Evolutionary conservation across 2,113 vertebrate species (phyloP), one percentile per base, ranked within the genome.

Genomic region (Motacilla tschutschensis): DNA sequence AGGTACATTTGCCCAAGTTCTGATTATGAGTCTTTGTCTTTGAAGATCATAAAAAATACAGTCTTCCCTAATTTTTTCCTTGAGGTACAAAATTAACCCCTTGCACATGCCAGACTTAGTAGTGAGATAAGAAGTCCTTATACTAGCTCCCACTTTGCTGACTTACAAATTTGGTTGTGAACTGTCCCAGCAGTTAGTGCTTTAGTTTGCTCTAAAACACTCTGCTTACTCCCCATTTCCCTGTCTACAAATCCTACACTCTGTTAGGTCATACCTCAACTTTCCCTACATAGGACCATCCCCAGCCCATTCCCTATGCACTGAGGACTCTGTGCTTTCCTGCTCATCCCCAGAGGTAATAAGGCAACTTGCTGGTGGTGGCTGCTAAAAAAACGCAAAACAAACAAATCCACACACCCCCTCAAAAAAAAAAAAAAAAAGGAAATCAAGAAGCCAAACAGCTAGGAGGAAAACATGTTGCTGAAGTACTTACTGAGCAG

Each of bases 401-500:
- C 15, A 57, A 58, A 36, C 15, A 58, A 36, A 58, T 36, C 7
- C 22, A 36, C 55, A 57, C 10, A 8, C 22, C 7, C 15, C 22
- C 15, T 17, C 21, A 15, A 19, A 18, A 26, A 46, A 12, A 14
- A 25, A 44, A 24, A 33, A 14, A 16, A 19, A 26, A 13, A 33
- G 6, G 4, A 25, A 69, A 48, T 35, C 3, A 70, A 38, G 19
- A 57, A 36, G 51, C 31, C 17, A 19, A 4, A 5, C 19, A 19
- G 9, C 28, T 0, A 0, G 5, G 40, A 62, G 43, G 44, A 28
- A n/a, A 21, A 13, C 0, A 0, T 14, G 5, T 1, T 21, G 28
- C 6, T 38, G 64, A 22, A 44, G 55, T 93, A 96, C 97, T 97
- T 89, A 97, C 97, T 59, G 31, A 58, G 67, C 2, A 0, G 55